Evolutionary conservation across 2,888 invertebrate genomes (phyloP).

Genomic region (Stratiomys singularior): DNA sequence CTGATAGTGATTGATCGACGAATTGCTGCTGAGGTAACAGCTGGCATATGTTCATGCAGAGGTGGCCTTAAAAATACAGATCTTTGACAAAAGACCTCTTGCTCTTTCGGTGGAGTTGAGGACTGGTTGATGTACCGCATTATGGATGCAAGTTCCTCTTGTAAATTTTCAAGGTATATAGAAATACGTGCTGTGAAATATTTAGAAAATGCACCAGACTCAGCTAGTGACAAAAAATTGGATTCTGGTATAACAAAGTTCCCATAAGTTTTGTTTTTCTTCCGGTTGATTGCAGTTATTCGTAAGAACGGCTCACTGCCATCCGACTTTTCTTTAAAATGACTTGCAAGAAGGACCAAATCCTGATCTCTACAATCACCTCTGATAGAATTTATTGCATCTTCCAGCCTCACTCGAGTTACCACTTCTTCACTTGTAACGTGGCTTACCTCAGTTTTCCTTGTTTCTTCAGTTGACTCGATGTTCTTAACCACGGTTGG

Average conservation of each 20-base stretch:
- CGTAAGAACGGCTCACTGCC: not conserved
- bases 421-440: not conserved
- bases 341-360: constrained; percentile 12
- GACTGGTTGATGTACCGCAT: not conserved
- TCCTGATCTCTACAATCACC: not conserved
- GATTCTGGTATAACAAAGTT: constrained; percentile 12
- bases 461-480: too few species aligned
- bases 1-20: constrained; percentile 8
- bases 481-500: not conserved
- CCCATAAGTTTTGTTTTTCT: not conserved
- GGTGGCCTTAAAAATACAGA: not conserved
- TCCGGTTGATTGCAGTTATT: constrained; percentile 15
- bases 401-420: not conserved
- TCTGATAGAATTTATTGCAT: not conserved
- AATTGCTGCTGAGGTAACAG: constrained; percentile 2
- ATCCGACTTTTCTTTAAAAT: not conserved
- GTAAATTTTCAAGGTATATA: not conserved
- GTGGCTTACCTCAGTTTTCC: too few species aligned
- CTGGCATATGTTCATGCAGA: not conserved
- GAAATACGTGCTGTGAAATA: constrained; percentile 27
- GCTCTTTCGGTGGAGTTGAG: not conserved
- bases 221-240: not conserved
- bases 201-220: not conserved
- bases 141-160: not conserved
- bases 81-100: not conserved